Conservation (phyloP, 2,113 vertebrate species). For the Brachypteracias leptosomus region DNA sequence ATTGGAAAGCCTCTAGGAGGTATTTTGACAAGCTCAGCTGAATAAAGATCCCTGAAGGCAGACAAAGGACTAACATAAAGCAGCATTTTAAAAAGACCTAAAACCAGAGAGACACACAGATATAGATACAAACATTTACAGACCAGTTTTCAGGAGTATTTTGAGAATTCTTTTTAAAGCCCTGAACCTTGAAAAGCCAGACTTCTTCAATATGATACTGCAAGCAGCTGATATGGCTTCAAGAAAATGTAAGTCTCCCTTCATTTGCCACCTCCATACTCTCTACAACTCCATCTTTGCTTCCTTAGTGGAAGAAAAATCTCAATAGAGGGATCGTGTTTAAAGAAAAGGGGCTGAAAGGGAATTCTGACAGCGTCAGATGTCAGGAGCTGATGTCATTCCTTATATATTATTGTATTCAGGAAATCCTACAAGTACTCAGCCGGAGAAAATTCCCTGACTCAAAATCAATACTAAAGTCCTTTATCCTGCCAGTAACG, state of each 20-base stretch:
- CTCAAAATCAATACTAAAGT: constrained; percentile 69
- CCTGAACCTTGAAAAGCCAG: neutral
- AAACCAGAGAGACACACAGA: neutral
- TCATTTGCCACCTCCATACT: neutral
- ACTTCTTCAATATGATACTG: neutral
- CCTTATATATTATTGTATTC: constrained; percentile 10
- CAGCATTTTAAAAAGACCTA: neutral
- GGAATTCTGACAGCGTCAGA: neutral
- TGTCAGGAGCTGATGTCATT: neutral
- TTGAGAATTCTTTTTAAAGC: constrained; percentile 1
- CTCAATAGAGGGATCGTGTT: neutral
- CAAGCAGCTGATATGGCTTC: neutral
- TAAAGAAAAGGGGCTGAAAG: constrained; percentile 34
- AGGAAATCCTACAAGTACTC: constrained; percentile 27
- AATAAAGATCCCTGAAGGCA: constrained; percentile 9
- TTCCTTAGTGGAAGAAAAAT: neutral
- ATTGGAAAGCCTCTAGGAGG: constrained; percentile 48
- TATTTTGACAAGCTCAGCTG: constrained; percentile 43
- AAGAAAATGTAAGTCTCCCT: neutral
- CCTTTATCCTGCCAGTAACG: constrained; percentile 48
- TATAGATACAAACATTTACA: neutral
- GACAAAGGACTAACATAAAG: neutral
- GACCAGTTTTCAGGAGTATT: neutral
- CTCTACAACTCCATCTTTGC: neutral
- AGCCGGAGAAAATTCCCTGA: constrained; percentile 32